Base-by-base conservation (phyloP, 1,140 invertebrate genomes). In the Pissodes strobi region DNA sequence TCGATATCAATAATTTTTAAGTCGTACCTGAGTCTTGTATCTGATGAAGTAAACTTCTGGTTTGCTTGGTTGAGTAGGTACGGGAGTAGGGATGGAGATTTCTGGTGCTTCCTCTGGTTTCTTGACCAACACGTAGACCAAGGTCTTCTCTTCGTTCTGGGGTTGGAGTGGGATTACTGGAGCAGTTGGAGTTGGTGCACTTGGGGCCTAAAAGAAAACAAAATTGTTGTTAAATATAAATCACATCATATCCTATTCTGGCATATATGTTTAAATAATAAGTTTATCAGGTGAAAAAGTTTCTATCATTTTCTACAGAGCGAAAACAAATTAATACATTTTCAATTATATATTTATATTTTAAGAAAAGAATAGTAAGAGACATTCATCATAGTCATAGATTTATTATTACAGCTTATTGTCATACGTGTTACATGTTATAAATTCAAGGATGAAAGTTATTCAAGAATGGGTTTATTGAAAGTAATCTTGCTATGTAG, bases 1-100 rank as follows among this genome's bases (percentile, higher is more conserved):
- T n/a, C n/a, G n/a, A n/a, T n/a, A n/a, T n/a, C n/a, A 27, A 10
- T 2, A 51, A 15, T 48, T 1, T 10, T 22, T 0, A 1, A 22
- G 0, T 23, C 56, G 64, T 64, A 75, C 74, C 70, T 92, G 90
- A 52, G 90, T 92, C 80, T 92, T 92, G 82, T 92, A 93, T 79
- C 90, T 86, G 80, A 93, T 92, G 82, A 93, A 93, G 84, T 92
- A 92, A n/a, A n/a, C n/a, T n/a, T n/a, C n/a, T n/a, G n/a, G n/a
- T n/a, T n/a, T n/a, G n/a, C n/a, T n/a, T n/a, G 90, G 90, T 70
- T 92, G 89, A 12, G 90, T 92, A 2, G 90, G 90, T 25, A 86
- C 86, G 15, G 88, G 87, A 2, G 89, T 90, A 0, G 90, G 90
- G 17, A 92, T 87, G 34, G 86, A 82, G 68, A 92, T 86, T 49